Evolutionary conservation across 2,113 vertebrate species (phyloP).

Genomic region (Callionymus lyra): DNA sequence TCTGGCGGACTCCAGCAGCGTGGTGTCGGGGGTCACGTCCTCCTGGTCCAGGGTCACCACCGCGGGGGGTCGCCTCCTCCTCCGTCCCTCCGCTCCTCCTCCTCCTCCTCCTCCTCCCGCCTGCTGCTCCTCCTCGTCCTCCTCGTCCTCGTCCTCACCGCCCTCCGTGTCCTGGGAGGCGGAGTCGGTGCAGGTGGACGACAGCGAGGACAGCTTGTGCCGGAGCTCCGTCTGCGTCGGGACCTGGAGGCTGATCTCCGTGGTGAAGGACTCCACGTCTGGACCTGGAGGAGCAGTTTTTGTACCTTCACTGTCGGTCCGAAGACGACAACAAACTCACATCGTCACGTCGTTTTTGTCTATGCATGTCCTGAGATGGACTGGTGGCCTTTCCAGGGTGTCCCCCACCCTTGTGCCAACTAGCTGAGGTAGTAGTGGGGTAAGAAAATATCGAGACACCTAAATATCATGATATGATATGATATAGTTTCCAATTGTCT

Average conservation of each 20-base stretch:
- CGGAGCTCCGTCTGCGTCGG: slow-evolving; percentile 70
- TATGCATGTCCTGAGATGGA: too few species aligned
- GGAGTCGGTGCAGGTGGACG: slow-evolving; percentile 69
- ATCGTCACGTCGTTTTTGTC: too few species aligned
- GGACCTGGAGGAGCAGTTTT: slow-evolving; percentile 57
- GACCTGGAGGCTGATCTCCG: slow-evolving; percentile 78
- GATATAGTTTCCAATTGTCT: too few species aligned
- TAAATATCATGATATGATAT: too few species aligned
- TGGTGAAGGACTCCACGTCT: slow-evolving; percentile 60
- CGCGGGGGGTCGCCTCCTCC: slow-evolving; percentile 52
- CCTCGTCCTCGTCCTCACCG: slow-evolving; percentile 64
- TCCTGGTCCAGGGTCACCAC: slow-evolving; percentile 76
- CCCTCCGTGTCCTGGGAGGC: slow-evolving; percentile 73
- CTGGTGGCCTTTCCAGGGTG: too few species aligned
- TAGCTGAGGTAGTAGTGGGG: too few species aligned
- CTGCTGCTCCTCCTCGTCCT: slow-evolving; percentile 48
- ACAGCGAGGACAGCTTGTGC: slow-evolving; percentile 72
- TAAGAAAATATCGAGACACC: too few species aligned
- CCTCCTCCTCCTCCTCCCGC: slow-evolving; percentile 38
- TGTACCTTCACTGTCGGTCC: too few species aligned
- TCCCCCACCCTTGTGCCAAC: too few species aligned
- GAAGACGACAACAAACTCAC: too few species aligned
- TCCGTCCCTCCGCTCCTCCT: slow-evolving; percentile 41
- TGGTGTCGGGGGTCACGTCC: slow-evolving; percentile 76
- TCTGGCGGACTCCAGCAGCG: slow-evolving; percentile 46